Evolutionary conservation across 2,888 invertebrate genomes (phyloP), one percentile per base, ranked within the genome.

Genomic region (Acleris sparsana): DNA sequence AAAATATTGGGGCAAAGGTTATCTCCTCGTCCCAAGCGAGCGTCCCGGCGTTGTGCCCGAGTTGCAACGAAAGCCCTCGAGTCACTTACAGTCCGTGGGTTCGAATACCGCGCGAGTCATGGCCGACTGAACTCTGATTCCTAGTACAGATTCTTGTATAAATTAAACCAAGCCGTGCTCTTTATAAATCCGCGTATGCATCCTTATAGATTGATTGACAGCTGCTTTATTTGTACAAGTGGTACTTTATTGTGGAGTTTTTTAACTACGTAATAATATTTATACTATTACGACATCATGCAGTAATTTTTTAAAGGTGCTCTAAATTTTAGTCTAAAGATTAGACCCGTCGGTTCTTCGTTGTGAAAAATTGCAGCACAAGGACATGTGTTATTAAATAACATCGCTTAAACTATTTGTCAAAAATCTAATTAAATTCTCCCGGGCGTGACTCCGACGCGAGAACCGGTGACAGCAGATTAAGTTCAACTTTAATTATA

Each of bases 1-100:
- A 85, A 84, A 89, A 87, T 86, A 89, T 87, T 84, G 84, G 83
- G 80, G 70, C 81, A 88, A 86, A 89, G 89, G 88, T 91, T 89
- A 88, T 84, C 79, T 79, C 68, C 69, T 72, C 70, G 67, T 69
- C 73, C 74, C 70, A 70, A 72, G 74, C 72, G 70, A 72, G 74
- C 72, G 70, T 63, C 72, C 62, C 70, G 65, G 77, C 73, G 82
- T 84, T 84, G 83, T 85, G 76, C 73, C 46, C 5, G n/a, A 7
- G 17, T 80, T 77, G 74, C 74, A 76, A 75, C 79, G 80, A 82
- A 84, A 84, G 80, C 79, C 79, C 80, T 84, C 77, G 74, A 83
- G 75, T 75, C 80, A 81, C 83, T 86, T 83, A 82, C 76, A 57
- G 44, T 46, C 79, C 75, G 78, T 74, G 75, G 76, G 73, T 75